Percentiles rank a stretch among this genome's conserved stretches.
phyloP scores from a whole-genome alignment of 1,140 invertebrate species.

The Orius laevigatus region DNA sequence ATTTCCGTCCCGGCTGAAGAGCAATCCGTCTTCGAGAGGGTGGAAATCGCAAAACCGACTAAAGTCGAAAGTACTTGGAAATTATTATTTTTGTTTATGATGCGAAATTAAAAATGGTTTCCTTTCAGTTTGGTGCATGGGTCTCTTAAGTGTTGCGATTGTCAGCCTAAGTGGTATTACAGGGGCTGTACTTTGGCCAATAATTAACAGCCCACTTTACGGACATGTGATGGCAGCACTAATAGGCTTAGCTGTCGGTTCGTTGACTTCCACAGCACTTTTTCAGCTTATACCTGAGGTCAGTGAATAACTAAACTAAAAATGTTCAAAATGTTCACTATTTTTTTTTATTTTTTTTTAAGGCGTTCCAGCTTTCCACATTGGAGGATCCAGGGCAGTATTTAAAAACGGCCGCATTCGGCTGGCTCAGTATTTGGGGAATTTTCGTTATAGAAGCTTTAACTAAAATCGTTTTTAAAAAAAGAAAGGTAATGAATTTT shows the following conservation, averaged over 20 bases:
- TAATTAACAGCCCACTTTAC: slow-evolving; percentile 38
- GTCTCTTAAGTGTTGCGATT: slow-evolving; percentile 39
- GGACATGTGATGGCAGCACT: slow-evolving; percentile 38
- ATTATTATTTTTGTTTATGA: not conserved
- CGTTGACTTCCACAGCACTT: slow-evolving; percentile 39
- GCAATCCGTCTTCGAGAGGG: not conserved
- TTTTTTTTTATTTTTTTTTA: slow-evolving; percentile 1
- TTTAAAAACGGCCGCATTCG: slow-evolving; percentile 14
- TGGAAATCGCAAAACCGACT: not conserved
- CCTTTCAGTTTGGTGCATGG: slow-evolving; percentile 39
- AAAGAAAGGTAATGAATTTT: not conserved
- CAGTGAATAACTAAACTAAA: not conserved
- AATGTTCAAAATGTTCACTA: not conserved
- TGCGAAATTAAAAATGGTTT: not conserved
- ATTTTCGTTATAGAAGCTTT: slow-evolving; percentile 18
- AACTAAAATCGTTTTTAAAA: slow-evolving; percentile 18
- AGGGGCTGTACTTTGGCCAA: slow-evolving; percentile 41
- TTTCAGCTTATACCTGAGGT: slow-evolving; percentile 48
- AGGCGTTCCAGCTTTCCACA: slow-evolving; percentile 16
- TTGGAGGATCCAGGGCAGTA: slow-evolving; percentile 5
- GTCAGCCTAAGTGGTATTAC: slow-evolving; percentile 43
- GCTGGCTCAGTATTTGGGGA: slow-evolving; percentile 19
- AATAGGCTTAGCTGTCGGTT: slow-evolving; percentile 49
- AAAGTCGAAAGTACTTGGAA: not conserved
- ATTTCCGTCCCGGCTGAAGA: slow-evolving; percentile 10